Evolutionary conservation across 2,113 vertebrate genomes (phyloP), one percentile per base, ranked within the genome.

Genomic region (Oryzias woworae): DNA sequence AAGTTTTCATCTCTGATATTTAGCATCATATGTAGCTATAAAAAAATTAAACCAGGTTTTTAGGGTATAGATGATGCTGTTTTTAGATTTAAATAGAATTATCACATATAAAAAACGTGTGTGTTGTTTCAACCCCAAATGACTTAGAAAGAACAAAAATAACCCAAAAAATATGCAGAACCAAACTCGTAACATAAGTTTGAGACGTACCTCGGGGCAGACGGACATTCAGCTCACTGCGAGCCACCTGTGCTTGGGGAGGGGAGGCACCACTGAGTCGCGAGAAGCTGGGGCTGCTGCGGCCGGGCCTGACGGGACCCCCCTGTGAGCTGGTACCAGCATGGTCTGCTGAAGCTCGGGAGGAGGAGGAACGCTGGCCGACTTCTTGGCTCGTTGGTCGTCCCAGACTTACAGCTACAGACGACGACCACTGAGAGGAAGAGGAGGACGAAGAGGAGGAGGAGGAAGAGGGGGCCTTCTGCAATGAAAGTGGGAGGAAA

Each of bases 221-320:
- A 44, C 92, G 92, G 67, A 93, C 92, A 45, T 93, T 93, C 4
- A 93, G 91, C 83, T 93, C 92, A 16, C 92, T 93, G 53, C 90
- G 88, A 1, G 92, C 92, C 75, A 92, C 92, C 80, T 92, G 92
- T 4, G 87, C 79, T 62, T 91, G 92, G 44, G 87, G 76, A 1
- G 77, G 70, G 53, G 89, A 75, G 45, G 58, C 46, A 62, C 53
- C 66, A 44, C 68, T 12, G 47, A 81, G 83, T 28, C 73, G 81
- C 2, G 74, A 62, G 20, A 63, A 66, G 45, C 80, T 61, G 59
- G 82, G 82, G 41, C 83, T 79, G 70, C 73, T 41, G 53, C 66
- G 62, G 22, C 66, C 56, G 2, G 82, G 73, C 58, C 78, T 77
- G 56, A 80, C 12, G 10, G 79, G 50, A 42, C 69, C 14, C 26